Conservation (phyloP, 2,113 vertebrate species). For the Entelurus aequoreus region DNA sequence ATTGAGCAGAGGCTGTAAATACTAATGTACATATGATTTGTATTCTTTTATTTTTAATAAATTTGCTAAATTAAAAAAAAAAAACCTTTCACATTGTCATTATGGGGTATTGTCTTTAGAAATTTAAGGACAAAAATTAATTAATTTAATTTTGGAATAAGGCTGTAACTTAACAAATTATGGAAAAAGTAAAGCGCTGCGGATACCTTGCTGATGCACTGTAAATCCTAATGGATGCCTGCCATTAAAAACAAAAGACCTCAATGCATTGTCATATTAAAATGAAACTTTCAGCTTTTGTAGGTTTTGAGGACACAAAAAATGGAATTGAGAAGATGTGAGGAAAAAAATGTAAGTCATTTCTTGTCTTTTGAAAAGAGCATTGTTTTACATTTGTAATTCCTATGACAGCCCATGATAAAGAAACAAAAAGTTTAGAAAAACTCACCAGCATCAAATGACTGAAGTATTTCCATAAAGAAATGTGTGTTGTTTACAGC, state of each 20-base stretch:
- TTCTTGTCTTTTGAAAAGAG: background rate
- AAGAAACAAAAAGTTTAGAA: conserved; percentile 12
- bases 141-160: too few relatives aligned
- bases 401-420: conserved; percentile 40
- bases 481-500: conserved; percentile 75
- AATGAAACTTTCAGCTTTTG: conserved; percentile 9
- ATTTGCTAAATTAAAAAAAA: too few relatives aligned
- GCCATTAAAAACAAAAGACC: conserved; percentile 49
- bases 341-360: too few relatives aligned
- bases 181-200: too few relatives aligned
- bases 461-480: conserved; percentile 67
- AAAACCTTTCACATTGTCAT: too few relatives aligned
- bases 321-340: conserved; percentile 36
- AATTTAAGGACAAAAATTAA: too few relatives aligned
- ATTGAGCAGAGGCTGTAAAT: too few relatives aligned
- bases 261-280: conserved; percentile 17
- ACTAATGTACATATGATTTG: too few relatives aligned
- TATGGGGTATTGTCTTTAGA: too few relatives aligned
- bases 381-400: conserved; percentile 1
- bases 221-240: conserved; percentile 25
- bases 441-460: conserved; percentile 72
- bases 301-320: conserved; percentile 30
- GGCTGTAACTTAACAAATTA: too few relatives aligned
- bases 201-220: too few relatives aligned
- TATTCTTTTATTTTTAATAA: too few relatives aligned